These are phyloP conservation scores for Thalassaphorura encarpata DNA, from an alignment of 1,140 invertebrate genomes.

Conservation along the genomic window DNA sequence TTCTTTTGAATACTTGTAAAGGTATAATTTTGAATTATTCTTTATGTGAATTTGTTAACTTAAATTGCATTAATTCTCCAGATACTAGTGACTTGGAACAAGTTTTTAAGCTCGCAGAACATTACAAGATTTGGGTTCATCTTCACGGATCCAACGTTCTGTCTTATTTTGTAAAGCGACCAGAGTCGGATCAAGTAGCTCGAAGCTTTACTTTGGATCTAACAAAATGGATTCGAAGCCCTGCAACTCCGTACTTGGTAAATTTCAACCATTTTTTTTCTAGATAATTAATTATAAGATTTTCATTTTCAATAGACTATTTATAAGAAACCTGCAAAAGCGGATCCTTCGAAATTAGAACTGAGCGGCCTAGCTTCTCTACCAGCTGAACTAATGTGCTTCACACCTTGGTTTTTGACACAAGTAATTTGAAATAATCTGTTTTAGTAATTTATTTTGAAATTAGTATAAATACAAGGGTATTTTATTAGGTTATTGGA, in stretches of 20 bases:
- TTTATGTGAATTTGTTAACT: not conserved
- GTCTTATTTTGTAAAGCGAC: conserved; percentile 22
- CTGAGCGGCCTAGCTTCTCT: conserved; percentile 16
- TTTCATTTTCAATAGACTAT: conserved; percentile 20
- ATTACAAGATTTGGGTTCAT: conserved; percentile 26
- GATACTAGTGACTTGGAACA: conserved; percentile 16
- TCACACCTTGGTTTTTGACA: conserved; percentile 29
- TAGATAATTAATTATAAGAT: conserved; percentile 10
- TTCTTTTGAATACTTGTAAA: conserved; percentile 23
- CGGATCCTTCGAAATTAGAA: conserved; percentile 14
- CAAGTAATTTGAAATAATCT: conserved; percentile 28
- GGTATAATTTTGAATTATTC: not conserved
- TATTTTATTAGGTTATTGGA: conserved; percentile 29
- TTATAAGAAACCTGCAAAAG: conserved; percentile 17
- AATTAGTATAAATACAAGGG: too few relatives aligned
- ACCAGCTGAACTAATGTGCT: conserved; percentile 16
- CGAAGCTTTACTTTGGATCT: conserved; percentile 28
- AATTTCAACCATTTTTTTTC: not conserved
- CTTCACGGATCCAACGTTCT: conserved; percentile 25
- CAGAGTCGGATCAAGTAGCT: conserved; percentile 24
- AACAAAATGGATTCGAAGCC: conserved; percentile 22
- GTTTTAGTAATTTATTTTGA: too few relatives aligned
- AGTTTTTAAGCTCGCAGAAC: conserved; percentile 14
- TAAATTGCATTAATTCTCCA: conserved; percentile 8
- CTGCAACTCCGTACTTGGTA: conserved; percentile 26